These are phyloP conservation scores for Adelosebastes latens DNA, from an alignment of 2,797 vertebrate genomes.

Conservation along the genomic window DNA sequence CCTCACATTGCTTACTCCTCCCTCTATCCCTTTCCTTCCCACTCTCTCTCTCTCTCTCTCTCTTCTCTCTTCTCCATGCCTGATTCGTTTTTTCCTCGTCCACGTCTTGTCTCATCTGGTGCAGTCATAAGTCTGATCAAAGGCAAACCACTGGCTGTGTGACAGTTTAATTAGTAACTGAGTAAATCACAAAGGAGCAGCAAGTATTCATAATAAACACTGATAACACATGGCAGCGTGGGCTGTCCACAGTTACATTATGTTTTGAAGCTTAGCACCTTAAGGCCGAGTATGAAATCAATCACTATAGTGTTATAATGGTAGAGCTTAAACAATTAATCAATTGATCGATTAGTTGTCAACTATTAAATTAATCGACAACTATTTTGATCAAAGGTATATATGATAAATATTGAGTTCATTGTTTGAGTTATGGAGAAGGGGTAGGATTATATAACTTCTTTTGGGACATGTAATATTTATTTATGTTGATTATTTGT, in stretches of 20 bases:
- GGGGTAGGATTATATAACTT: too few species aligned
- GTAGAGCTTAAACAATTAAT: too few species aligned
- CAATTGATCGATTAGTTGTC: too few species aligned
- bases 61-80: slow-evolving; percentile 1
- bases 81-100: slow-evolving; percentile 38
- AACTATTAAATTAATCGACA: too few species aligned
- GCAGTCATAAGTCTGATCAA: slow-evolving; percentile 30
- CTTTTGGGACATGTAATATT: too few species aligned
- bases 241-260: neutral
- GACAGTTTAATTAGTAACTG: slow-evolving; percentile 38
- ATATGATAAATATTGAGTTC: too few species aligned
- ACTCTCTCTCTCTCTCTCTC: slow-evolving; percentile 26
- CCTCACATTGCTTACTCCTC: slow-evolving; percentile 60
- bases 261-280: neutral
- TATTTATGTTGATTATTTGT: too few species aligned
- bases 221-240: neutral
- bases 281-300: neutral
- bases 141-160: slow-evolving; percentile 21
- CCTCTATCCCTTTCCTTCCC: slow-evolving; percentile 23
- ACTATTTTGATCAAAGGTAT: too few species aligned
- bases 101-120: slow-evolving; percentile 12
- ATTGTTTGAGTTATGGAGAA: too few species aligned
- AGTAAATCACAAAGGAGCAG: slow-evolving; percentile 25
- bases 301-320: neutral
- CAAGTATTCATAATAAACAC: slow-evolving; percentile 15